phyloP scores from a whole-genome alignment of 2,888 invertebrate genomes.

The Euzophera pinguis region DNA sequence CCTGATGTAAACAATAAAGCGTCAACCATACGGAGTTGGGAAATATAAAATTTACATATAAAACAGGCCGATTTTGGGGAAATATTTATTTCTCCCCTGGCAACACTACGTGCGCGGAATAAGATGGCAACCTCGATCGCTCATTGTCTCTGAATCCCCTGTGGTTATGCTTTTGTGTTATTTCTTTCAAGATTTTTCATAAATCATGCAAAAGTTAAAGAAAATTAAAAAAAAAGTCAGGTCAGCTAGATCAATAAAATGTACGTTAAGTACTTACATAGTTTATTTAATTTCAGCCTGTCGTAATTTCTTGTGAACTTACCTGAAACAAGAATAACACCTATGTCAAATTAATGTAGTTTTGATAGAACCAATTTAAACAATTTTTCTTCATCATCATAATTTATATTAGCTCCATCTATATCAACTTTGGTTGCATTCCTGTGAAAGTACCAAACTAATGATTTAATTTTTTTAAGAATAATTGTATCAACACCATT shows the following conservation, averaged over 20 bases:
- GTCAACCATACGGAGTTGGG: constrained; percentile 43
- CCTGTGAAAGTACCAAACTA: too few relatives aligned
- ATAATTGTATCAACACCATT: too few relatives aligned
- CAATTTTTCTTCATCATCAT: too few relatives aligned
- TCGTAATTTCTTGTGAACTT: too few relatives aligned
- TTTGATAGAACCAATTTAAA: too few relatives aligned
- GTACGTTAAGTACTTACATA: too few relatives aligned
- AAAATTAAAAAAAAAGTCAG: background rate
- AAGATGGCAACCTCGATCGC: constrained; percentile 40
- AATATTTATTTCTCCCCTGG: constrained; percentile 72
- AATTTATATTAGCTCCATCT: too few relatives aligned
- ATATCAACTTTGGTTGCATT: too few relatives aligned
- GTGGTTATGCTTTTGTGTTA: constrained; percentile 26
- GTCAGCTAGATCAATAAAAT: background rate
- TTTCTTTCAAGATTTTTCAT: constrained; percentile 11
- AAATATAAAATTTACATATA: constrained; percentile 74
- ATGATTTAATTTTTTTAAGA: too few relatives aligned
- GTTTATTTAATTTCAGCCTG: too few relatives aligned
- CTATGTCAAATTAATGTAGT: too few relatives aligned
- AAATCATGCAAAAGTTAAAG: background rate
- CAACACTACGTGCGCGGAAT: constrained; percentile 67
- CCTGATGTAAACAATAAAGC: constrained; percentile 67
- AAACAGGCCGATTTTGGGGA: constrained; percentile 57
- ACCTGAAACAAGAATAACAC: too few relatives aligned
- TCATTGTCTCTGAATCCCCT: constrained; percentile 29